Evolutionary conservation across 2,113 vertebrate species (phyloP), one percentile per base, ranked within the genome.

Genomic region (Rhagologus leucostigma): DNA sequence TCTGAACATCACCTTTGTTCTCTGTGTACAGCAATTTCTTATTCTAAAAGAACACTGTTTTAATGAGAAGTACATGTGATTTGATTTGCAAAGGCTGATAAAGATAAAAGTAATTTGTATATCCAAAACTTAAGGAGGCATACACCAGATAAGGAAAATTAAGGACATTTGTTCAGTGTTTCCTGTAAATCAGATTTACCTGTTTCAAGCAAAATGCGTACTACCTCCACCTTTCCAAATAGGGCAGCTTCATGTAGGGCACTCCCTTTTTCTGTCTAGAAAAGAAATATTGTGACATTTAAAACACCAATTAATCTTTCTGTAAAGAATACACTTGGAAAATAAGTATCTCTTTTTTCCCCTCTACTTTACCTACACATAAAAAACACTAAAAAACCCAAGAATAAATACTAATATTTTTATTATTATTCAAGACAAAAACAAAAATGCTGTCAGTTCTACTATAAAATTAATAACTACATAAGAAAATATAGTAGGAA

Each of bases 201-300:
- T 98, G 99, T 99, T 98, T 99, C 98, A 82, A 99, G 98, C 71
- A 99, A 98, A 95, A 99, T 97, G 79, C 98, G 98, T 78, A 99
- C 99, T 92, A 99, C 99, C 96, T 99, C 99, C 98, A 99, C 99
- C 97, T 99, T 99, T 91, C 99, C 99, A 96, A 98, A 99, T 13
- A 99, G 98, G 80, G 99, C 99, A 67, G 99, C 99, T 96, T 99
- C 99, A 22, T 99, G 99, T 55, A 99, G 98, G 68, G 99, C 99
- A 53, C 99, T 99, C 87, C 99, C 99, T 94, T 99, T 99, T 98
- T 99, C 99, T 74, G 99, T 99, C 99, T 99, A 95, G 46, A 97
- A 96, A 96, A 97, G 67, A 93, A 84, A 87, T 37, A 68, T 67
- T 53, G 32, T 78, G 53, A 88, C 57, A 95, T 85, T 93, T 93